phyloP scores from a whole-genome alignment of 2,113 vertebrate genomes.

The Oenanthe melanoleuca region DNA sequence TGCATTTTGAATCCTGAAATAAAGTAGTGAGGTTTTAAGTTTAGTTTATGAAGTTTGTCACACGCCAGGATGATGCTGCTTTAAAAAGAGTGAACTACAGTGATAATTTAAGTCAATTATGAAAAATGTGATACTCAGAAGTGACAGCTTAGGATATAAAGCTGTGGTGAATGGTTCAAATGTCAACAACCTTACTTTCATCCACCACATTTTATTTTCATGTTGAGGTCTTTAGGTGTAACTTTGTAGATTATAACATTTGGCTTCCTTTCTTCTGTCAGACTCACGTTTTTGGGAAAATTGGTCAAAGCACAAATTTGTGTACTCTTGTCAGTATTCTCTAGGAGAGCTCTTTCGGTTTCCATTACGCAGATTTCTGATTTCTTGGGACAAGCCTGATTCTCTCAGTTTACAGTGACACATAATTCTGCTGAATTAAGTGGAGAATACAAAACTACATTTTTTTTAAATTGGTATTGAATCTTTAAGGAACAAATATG shows the following conservation, averaged over 20 bases:
- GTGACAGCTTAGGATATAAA: neutral
- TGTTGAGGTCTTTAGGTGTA: neutral
- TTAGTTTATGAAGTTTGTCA: neutral
- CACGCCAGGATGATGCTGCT: neutral
- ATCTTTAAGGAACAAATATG: neutral
- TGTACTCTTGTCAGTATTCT: fast-evolving
- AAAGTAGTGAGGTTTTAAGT: neutral
- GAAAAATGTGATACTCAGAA: neutral
- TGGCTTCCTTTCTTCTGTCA: neutral
- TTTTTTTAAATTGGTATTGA: neutral
- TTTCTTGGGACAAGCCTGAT: neutral
- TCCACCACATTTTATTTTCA: neutral
- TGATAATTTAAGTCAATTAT: neutral
- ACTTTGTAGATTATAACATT: neutral
- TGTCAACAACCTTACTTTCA: neutral
- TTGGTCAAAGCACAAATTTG: neutral
- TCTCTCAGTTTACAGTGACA: neutral
- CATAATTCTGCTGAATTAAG: neutral
- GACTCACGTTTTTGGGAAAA: neutral
- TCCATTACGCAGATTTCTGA: neutral
- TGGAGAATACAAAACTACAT: neutral
- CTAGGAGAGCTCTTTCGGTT: neutral
- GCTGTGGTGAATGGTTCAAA: neutral
- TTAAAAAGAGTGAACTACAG: neutral
- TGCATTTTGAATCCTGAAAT: neutral